Conservation (phyloP, 2,888 invertebrate species). For the Temnothorax rugatulus region DNA sequence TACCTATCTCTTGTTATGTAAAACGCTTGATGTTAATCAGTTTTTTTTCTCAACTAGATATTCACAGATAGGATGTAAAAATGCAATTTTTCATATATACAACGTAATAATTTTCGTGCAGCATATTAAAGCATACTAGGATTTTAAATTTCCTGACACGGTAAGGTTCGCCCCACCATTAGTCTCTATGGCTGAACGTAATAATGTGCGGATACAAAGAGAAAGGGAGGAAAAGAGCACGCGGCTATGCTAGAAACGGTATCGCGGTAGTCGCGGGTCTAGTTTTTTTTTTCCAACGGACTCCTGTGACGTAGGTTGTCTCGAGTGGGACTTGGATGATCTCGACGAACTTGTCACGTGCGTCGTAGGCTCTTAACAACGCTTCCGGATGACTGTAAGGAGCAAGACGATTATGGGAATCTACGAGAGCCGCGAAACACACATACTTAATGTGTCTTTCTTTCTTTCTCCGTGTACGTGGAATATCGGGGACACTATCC, state of each 20-base stretch:
- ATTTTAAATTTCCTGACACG: slow-evolving; percentile 14
- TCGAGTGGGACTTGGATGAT: slow-evolving; percentile 8
- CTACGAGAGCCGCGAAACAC: not conserved
- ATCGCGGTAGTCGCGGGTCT: slow-evolving; percentile 60
- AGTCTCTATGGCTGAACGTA: slow-evolving; percentile 5
- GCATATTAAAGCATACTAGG: not conserved
- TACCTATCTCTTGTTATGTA: not conserved
- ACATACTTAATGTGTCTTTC: slow-evolving; percentile 37
- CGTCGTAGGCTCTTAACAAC: slow-evolving; percentile 28
- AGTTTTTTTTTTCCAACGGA: slow-evolving; percentile 50
- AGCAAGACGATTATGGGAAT: not conserved
- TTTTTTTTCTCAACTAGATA: not conserved
- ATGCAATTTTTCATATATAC: not conserved
- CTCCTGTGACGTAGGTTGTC: slow-evolving; percentile 28
- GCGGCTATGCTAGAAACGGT: slow-evolving; percentile 60
- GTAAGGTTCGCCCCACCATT: not conserved
- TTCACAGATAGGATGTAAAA: not conserved
- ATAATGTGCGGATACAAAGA: slow-evolving; percentile 32
- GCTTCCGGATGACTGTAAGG: slow-evolving; percentile 63
- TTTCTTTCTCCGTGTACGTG: slow-evolving; percentile 47
- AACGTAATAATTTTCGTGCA: not conserved
- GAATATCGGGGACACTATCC: slow-evolving; percentile 72
- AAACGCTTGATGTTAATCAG: not conserved
- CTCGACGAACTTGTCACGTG: slow-evolving; percentile 42
- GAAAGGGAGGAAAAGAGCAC: slow-evolving; percentile 53